These are phyloP conservation scores for Dasyprocta punctata DNA, from an alignment of 2,113 vertebrate genomes.

Conservation along the genomic window DNA sequence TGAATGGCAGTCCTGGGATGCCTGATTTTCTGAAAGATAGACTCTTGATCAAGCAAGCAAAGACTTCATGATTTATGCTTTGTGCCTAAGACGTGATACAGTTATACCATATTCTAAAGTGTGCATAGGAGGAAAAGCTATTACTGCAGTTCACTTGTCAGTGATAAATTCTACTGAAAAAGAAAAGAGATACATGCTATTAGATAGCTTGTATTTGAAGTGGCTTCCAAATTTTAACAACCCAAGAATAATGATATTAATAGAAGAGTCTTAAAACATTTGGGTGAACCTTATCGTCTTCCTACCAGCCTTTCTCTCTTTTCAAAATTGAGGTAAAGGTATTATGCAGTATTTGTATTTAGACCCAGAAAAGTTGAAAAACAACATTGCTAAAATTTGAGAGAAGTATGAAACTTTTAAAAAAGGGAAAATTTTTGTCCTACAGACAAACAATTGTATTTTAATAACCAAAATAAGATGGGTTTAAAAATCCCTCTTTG, in stretches of 20 bases:
- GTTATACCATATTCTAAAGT: constrained; percentile 59
- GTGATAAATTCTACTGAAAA: constrained; percentile 63
- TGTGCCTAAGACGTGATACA: constrained; percentile 72
- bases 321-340: neutral
- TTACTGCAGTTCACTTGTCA: constrained; percentile 45
- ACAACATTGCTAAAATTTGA: neutral
- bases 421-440: neutral
- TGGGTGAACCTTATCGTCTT: neutral
- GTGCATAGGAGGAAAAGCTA: constrained; percentile 30
- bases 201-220: constrained; percentile 55
- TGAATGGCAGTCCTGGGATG: constrained; percentile 22
- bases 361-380: constrained; percentile 42
- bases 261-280: constrained; percentile 8
- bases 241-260: constrained; percentile 44
- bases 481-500: neutral
- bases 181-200: constrained; percentile 24
- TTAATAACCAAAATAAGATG: constrained; percentile 39
- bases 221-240: constrained; percentile 34
- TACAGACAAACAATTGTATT: constrained; percentile 23
- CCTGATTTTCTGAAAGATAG: constrained; percentile 77
- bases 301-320: neutral
- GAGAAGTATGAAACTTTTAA: neutral
- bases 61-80: constrained; percentile 82
- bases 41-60: constrained; percentile 72
- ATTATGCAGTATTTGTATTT: constrained; percentile 44